Evolutionary conservation across 2,888 invertebrate species (phyloP), one percentile per base, ranked within the genome.

Genomic region (Yponomeuta plumbellus): DNA sequence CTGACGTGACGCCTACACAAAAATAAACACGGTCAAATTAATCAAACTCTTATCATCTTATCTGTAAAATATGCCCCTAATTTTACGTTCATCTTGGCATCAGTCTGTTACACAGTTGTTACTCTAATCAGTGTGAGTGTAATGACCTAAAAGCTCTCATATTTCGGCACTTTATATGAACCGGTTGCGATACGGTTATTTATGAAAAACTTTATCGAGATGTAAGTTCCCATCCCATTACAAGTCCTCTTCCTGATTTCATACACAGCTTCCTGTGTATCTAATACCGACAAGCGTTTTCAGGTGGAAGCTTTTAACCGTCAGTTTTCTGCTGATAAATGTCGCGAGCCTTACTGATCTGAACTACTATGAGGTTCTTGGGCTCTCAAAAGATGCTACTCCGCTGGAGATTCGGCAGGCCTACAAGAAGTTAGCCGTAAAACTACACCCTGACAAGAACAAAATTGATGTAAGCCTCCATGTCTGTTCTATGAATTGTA

Each of bases 371-470:
- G 92, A 94, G 73, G 81, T 95, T 63, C 86, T 96, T 34, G 94
- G 94, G 11, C 86, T 96, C 17, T 81, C 92, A 0, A 93, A 93
- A 83, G 92, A 93, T 75, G 95, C 96, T 2, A 92, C 94, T 67
- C 91, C 92, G 64, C 92, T 93, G 72, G 95, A 96, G 77, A 96
- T 96, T 67, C 87, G 95, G 69, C 94, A 93, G 79, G 96, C 96
- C 8, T 96, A 96, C 78, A 96, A 96, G 79, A 95, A 94, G 79
- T 78, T 96, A 62, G 96, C 95, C 0, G 89, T 96, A 1, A 92
- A 92, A 67, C 91, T 93, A 71, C 96, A 96, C 87, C 96, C 96
- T 1, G 96, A 96, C 81, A 96, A 96, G 80, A 93, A 93, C 44
- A 52, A 52, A 17, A 52, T 17, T 75, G 85, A 87, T 70, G 93